phyloP scores from a whole-genome alignment of 2,797 vertebrate genomes.

The Orestias chungarensis region DNA sequence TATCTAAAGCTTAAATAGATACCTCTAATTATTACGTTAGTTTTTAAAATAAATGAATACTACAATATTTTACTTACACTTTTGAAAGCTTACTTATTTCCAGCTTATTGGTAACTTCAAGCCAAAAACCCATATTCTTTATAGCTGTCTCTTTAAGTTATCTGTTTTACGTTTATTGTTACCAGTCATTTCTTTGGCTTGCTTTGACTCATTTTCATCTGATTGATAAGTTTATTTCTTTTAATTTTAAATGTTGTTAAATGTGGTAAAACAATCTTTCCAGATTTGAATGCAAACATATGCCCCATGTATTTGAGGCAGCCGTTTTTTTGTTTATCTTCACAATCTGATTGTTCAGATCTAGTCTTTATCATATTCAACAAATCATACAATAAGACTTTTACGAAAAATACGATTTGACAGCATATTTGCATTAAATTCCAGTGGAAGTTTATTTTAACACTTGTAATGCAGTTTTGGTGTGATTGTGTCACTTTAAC shows the following conservation, averaged over 20 bases:
- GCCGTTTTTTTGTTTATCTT: background rate
- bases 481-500: constrained; percentile 37
- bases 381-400: constrained; percentile 5
- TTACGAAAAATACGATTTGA: constrained; percentile 24
- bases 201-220: background rate
- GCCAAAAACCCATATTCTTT: too few relatives aligned
- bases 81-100: background rate
- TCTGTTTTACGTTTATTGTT: too few relatives aligned
- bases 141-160: too few relatives aligned
- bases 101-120: background rate
- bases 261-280: background rate
- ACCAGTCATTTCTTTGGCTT: background rate
- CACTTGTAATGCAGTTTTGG: constrained; percentile 49
- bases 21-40: too few relatives aligned
- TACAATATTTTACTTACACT: background rate
- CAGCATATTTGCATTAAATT: constrained; percentile 28
- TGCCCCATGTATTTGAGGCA: background rate
- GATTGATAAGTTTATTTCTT: background rate
- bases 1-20: too few relatives aligned
- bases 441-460: constrained; percentile 37
- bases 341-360: background rate
- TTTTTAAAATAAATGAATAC: too few relatives aligned
- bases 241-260: background rate
- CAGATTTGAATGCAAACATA: background rate
- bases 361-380: background rate